Conservation (phyloP, 2,797 vertebrate genomes). For the Sardinella longiceps region DNA sequence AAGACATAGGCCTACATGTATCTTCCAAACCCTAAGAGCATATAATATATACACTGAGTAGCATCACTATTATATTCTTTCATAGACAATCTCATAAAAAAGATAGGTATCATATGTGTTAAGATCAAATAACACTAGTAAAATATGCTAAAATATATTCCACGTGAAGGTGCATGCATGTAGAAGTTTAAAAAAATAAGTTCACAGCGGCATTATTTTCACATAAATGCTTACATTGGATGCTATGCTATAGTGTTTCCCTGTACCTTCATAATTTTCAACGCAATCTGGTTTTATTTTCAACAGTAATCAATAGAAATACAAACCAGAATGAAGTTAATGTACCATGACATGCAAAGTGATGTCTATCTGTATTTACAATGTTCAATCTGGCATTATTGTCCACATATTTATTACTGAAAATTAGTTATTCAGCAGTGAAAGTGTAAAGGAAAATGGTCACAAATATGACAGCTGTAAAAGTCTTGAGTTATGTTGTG, state of each 20-base stretch:
- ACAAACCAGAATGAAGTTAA: not conserved
- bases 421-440: not conserved
- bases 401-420: not conserved
- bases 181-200: not conserved
- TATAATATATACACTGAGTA: conserved; percentile 6
- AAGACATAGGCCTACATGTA: too few species aligned
- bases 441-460: not conserved
- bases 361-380: not conserved
- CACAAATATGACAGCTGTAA: not conserved
- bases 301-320: not conserved
- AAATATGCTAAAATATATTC: not conserved
- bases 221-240: not conserved
- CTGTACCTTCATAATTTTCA: not conserved
- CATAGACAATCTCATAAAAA: not conserved
- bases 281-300: not conserved
- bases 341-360: not conserved
- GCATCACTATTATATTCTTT: not conserved
- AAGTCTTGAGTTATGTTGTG: not conserved
- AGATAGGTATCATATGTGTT: not conserved
- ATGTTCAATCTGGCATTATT: not conserved
- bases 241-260: not conserved
- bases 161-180: conserved; percentile 6
- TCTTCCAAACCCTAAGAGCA: not conserved
- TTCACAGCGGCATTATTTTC: not conserved
- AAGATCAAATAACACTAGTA: not conserved